A percentile compares a stretch with the other conserved stretches of the same genome.
phyloP scores from a whole-genome alignment of 1,140 invertebrate species.

The Steinernema khuongi region DNA sequence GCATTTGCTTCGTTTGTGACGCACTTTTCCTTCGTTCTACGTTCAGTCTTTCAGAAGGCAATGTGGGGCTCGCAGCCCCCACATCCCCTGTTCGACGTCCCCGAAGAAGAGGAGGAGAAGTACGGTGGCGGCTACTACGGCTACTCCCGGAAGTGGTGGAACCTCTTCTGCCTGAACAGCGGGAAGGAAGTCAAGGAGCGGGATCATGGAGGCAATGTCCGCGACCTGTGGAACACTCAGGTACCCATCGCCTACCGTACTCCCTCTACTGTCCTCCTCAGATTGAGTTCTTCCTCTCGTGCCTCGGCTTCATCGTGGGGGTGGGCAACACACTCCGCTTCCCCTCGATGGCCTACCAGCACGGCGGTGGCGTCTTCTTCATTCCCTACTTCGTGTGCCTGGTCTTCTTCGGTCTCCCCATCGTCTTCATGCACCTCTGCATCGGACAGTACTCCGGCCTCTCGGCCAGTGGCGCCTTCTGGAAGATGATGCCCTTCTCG shows the following conservation, averaged over 20 bases:
- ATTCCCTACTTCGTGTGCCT: constrained; percentile 56
- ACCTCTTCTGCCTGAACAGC: constrained; percentile 34
- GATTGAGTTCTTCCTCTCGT: constrained; percentile 57
- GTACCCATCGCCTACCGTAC: too few relatives aligned
- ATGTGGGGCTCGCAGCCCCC: constrained; percentile 1
- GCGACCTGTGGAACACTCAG: constrained; percentile 53
- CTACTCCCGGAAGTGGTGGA: constrained; percentile 31
- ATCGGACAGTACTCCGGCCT: constrained; percentile 57
- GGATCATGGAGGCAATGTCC: constrained; percentile 31
- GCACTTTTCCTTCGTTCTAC: not conserved
- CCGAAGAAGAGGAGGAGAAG: not conserved
- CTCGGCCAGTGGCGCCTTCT: constrained; percentile 44
- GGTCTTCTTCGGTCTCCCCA: constrained; percentile 51
- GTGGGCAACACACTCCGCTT: constrained; percentile 57
- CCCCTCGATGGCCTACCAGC: constrained; percentile 54
- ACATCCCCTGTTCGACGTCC: not conserved
- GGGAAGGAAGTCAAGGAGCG: constrained; percentile 30
- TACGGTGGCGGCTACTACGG: constrained; percentile 13
- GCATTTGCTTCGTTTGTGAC: not conserved
- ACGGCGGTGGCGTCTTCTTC: constrained; percentile 51
- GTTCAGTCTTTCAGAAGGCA: not conserved
- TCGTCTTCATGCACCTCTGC: constrained; percentile 53
- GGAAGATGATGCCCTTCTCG: constrained; percentile 54
- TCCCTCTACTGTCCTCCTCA: constrained; percentile 33
- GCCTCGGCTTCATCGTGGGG: constrained; percentile 58